Conservation (phyloP, 2,797 vertebrate species). For the Chiloscyllium punctatum region DNA sequence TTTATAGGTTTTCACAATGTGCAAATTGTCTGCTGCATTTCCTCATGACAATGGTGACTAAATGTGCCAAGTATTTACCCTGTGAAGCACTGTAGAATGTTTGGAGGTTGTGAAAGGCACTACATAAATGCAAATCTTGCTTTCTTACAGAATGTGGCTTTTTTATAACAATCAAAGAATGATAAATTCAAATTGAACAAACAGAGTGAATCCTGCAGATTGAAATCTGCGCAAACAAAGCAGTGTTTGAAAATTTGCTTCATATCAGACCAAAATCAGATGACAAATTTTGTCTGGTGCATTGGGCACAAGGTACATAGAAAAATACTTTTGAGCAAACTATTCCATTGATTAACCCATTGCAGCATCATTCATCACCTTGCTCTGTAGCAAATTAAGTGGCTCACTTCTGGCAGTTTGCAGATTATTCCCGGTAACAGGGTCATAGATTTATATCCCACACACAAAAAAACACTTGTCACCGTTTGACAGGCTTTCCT, state of each 20-base stretch:
- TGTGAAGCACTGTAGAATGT: neutral
- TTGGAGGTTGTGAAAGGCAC: neutral
- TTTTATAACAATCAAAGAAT: neutral
- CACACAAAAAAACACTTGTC: conserved; percentile 44
- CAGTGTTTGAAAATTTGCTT: neutral
- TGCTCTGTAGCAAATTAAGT: neutral
- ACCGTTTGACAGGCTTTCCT: conserved; percentile 43
- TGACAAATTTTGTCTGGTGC: neutral
- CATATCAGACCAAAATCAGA: neutral
- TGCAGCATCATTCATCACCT: neutral
- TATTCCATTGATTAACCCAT: conserved; percentile 7
- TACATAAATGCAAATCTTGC: neutral
- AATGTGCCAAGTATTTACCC: neutral
- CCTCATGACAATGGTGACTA: neutral
- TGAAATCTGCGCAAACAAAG: neutral
- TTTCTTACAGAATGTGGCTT: neutral
- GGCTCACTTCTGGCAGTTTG: neutral
- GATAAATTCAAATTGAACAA: neutral
- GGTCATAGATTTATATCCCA: conserved; percentile 48
- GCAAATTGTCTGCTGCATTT: neutral
- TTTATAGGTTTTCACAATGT: neutral
- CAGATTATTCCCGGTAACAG: conserved; percentile 39
- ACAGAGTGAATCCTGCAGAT: too few species aligned
- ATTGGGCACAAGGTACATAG: neutral
- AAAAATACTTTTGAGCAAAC: neutral